Percentiles rank a stretch among this genome's conserved stretches.
phyloP scores from a whole-genome alignment of 2,797 vertebrate species.

The Telmatherina bonti region DNA sequence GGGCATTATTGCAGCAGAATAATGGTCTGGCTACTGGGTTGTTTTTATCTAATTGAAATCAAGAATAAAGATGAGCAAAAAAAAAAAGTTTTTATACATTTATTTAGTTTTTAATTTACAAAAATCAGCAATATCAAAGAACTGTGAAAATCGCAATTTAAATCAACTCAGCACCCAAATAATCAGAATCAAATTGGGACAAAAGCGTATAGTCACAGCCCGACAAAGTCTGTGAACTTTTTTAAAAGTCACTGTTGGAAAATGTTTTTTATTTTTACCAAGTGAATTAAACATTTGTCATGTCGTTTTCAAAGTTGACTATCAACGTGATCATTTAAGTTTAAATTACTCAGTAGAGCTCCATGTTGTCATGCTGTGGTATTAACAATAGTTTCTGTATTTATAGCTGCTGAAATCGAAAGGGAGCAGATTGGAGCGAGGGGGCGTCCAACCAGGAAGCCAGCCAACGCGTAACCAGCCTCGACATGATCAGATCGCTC shows the following conservation, averaged over 20 bases:
- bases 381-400: slow-evolving; percentile 8
- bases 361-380: not conserved
- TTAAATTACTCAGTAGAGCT: not conserved
- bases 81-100: too few relatives aligned
- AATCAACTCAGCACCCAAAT: too few relatives aligned
- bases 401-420: slow-evolving; percentile 76
- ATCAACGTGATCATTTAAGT: not conserved
- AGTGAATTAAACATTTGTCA: not conserved
- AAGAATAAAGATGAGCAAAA: too few relatives aligned
- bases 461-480: slow-evolving; percentile 34
- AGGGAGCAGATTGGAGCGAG: slow-evolving; percentile 64
- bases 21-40: too few relatives aligned
- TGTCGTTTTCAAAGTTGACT: not conserved
- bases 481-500: slow-evolving; percentile 43
- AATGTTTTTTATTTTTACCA: not conserved
- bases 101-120: too few relatives aligned
- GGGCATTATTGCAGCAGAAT: too few relatives aligned
- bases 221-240: too few relatives aligned
- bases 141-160: too few relatives aligned
- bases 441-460: slow-evolving; percentile 29
- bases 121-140: too few relatives aligned
- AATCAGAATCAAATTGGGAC: too few relatives aligned
- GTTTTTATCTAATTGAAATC: too few relatives aligned
- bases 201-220: too few relatives aligned
- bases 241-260: not conserved